phyloP scores from a whole-genome alignment of 2,888 invertebrate genomes.

The Nephrotoma appendiculata region DNA sequence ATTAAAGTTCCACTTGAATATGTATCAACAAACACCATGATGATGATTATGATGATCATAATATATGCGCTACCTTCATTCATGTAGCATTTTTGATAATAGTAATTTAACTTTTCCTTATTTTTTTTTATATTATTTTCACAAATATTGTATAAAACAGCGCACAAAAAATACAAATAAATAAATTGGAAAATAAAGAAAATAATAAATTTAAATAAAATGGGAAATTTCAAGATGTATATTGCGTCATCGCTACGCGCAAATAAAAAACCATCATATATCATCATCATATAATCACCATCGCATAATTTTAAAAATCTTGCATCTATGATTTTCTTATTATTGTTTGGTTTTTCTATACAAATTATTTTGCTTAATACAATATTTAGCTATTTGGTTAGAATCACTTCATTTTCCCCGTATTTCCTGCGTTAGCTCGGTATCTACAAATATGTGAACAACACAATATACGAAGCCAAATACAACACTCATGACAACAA shows the following conservation, averaged over 20 bases:
- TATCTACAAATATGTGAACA: neutral
- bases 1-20: neutral
- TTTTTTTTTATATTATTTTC: neutral
- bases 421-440: neutral
- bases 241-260: neutral
- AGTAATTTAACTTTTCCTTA: neutral
- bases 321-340: neutral
- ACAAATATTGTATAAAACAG: neutral
- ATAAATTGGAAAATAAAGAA: neutral
- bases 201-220: neutral
- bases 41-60: neutral
- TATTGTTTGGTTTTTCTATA: neutral
- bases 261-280: neutral
- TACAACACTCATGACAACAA: neutral
- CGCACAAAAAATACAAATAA: neutral
- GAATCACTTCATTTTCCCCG: neutral
- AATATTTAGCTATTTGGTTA: neutral
- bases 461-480: neutral
- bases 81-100: neutral
- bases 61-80: neutral
- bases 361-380: neutral
- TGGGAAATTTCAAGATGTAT: neutral
- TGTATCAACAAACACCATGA: neutral
- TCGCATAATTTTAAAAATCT: neutral
- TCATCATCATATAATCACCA: neutral